These are phyloP conservation scores for Rhagophthalmus giganteus DNA, from an alignment of 2,888 invertebrate genomes.

Conservation along the genomic window DNA sequence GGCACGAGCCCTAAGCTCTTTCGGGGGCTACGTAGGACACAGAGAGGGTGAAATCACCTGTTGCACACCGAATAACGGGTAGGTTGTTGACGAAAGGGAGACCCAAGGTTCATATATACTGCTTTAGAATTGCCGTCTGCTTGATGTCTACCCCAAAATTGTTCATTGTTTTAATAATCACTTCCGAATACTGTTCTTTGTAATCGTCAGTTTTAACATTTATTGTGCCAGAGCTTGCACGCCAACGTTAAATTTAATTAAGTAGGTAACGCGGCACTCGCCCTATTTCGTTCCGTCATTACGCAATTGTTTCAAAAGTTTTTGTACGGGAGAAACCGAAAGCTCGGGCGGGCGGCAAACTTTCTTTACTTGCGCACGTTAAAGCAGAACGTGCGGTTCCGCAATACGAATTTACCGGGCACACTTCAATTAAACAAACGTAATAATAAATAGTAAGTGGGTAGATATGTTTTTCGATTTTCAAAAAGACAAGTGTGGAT, in stretches of 20 bases:
- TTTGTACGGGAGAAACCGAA: too few relatives aligned
- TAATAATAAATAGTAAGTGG: too few relatives aligned
- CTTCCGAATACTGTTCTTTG: neutral
- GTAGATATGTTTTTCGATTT: too few relatives aligned
- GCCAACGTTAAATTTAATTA: neutral
- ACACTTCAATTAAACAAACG: too few relatives aligned
- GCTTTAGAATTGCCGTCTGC: constrained; percentile 18
- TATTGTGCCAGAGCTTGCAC: neutral
- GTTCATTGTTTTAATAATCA: neutral
- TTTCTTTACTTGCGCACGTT: too few relatives aligned
- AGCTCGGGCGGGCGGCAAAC: too few relatives aligned
- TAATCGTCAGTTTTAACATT: neutral
- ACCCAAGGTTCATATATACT: constrained; percentile 19
- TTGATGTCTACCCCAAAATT: constrained; percentile 9
- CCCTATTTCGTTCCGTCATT: too few relatives aligned
- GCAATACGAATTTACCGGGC: too few relatives aligned
- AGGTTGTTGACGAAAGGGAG: constrained; percentile 25
- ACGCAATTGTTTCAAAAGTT: too few relatives aligned
- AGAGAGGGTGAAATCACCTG: constrained; percentile 29
- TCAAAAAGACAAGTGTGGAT: too few relatives aligned
- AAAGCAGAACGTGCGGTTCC: too few relatives aligned
- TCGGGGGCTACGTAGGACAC: constrained; percentile 12
- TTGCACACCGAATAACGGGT: constrained; percentile 22
- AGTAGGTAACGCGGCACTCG: too few relatives aligned
- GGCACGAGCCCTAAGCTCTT: constrained; percentile 22